A percentile compares a stretch with the other conserved stretches of the same genome.
phyloP scores from a whole-genome alignment of 2,797 vertebrate species.

The Menidia menidia region DNA sequence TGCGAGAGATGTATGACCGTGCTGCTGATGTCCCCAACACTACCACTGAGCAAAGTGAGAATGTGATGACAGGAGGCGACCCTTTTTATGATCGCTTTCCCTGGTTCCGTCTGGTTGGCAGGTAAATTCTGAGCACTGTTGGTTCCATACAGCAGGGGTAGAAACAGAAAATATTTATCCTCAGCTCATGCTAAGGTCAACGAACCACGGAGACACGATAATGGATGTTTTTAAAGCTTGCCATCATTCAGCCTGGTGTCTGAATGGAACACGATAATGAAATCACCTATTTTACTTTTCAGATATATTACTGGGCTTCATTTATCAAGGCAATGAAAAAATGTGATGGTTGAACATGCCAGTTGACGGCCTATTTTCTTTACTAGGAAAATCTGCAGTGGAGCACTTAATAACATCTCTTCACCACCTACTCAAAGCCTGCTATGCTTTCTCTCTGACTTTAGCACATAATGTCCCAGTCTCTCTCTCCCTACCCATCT shows the following conservation, averaged over 20 bases:
- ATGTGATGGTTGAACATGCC: background rate
- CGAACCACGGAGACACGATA: background rate
- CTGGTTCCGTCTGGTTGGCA: conserved; percentile 98
- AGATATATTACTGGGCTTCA: background rate
- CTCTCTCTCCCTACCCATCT: conserved; percentile 7
- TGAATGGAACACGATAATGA: conserved; percentile 2
- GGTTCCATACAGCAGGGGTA: background rate
- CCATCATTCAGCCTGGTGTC: conserved; percentile 25
- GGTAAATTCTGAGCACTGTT: conserved; percentile 81
- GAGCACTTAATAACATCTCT: conserved; percentile 36
- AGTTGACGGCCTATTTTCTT: background rate
- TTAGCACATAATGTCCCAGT: conserved; percentile 38
- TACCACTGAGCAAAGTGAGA: conserved; percentile 90
- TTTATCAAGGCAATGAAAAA: background rate
- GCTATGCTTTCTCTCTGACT: conserved; percentile 40
- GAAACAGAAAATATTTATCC: background rate
- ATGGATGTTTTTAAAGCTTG: background rate
- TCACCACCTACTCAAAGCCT: conserved; percentile 61
- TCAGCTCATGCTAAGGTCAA: conserved; percentile 6
- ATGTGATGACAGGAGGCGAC: conserved; percentile 92
- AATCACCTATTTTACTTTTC: background rate
- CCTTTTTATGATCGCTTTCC: conserved; percentile 99
- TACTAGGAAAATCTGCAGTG: conserved; percentile 13
- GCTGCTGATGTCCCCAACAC: conserved; percentile 94
- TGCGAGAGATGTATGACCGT: conserved; percentile 98